Base-by-base conservation (phyloP, 2,888 invertebrate species). In the Vanessa cardui region DNA sequence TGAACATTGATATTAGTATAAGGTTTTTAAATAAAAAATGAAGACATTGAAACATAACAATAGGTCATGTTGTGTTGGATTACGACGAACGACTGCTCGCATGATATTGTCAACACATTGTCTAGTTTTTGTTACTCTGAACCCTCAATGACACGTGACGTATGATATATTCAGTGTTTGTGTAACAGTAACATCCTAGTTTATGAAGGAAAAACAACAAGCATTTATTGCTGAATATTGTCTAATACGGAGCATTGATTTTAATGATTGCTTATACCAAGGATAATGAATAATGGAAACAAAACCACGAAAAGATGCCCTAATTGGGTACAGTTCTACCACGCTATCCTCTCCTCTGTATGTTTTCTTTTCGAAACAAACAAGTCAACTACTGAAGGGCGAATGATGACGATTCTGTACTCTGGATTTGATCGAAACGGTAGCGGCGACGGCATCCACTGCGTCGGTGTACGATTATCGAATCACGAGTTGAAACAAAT, bases 121-220 rank as follows among this genome's bases (percentile, higher is more conserved):
- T 26, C 26, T 26, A 26, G 4, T 5, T 47, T 47, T 47, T 5
- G 47, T n/a, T n/a, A 47, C 16, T 47, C 47, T n/a, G 18, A n/a
- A 47, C 6, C 2, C 6, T 6, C 18, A 16, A 47, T 16, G n/a
- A 12, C 7, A n/a, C 6, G 2, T 47, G 5, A 16, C 2, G n/a
- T 47, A 47, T 3, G 3, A 47, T n/a, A n/a, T 47, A n/a, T 18
- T n/a, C 18, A n/a, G 26, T 26, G 6, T 16, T 16, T n/a, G 18
- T 2, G 33, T 39, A 33, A 39, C n/a, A 56, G 12, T 26, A 26
- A 56, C 6, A 33, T 33, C 33, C 9, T 39, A 66, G 56, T 65
- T 69, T 60, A 80, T 77, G 87, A 88, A 87, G 87, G 87, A 88
- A 88, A 87, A 87, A 74, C 86, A 87, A 88, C 81, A 75, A 80